Conservation (phyloP, 2,797 vertebrate species). For the Peromyscus aztecus region DNA sequence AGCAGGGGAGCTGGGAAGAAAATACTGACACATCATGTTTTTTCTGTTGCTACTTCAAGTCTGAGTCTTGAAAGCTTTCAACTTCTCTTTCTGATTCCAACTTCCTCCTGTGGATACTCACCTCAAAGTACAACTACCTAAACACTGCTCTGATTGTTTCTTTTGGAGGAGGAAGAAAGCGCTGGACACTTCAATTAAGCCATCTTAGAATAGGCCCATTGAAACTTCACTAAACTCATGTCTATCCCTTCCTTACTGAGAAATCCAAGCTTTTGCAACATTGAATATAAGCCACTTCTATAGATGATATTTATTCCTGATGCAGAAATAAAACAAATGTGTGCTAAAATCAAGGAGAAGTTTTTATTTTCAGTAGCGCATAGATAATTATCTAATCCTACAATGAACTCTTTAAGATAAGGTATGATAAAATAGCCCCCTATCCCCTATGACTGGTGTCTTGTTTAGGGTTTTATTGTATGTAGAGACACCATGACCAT, state of each 20-base stretch:
- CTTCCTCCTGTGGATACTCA: neutral
- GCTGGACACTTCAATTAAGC: neutral
- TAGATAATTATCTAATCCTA: neutral
- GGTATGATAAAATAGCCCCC: neutral
- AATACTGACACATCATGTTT: neutral
- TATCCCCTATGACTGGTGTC: neutral
- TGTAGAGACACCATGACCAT: too few species aligned
- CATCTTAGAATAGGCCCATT: neutral
- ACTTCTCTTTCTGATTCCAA: neutral
- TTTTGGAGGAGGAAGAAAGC: neutral
- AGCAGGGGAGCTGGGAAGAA: neutral
- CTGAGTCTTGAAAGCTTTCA: neutral
- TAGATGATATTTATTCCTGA: neutral
- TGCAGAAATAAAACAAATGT: slow-evolving; percentile 2
- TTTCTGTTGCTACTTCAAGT: neutral
- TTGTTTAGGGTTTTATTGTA: neutral
- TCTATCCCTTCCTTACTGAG: neutral
- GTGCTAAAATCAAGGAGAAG: neutral
- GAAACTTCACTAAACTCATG: neutral
- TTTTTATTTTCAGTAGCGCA: neutral
- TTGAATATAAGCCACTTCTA: neutral
- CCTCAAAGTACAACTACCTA: neutral
- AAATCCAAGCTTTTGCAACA: neutral
- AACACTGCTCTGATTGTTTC: neutral
- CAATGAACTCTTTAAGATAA: neutral